Percentiles rank a stretch among this genome's conserved stretches.
Conservation (phyloP, 2,888 invertebrate species). For the Ophioninae sp. region DNA sequence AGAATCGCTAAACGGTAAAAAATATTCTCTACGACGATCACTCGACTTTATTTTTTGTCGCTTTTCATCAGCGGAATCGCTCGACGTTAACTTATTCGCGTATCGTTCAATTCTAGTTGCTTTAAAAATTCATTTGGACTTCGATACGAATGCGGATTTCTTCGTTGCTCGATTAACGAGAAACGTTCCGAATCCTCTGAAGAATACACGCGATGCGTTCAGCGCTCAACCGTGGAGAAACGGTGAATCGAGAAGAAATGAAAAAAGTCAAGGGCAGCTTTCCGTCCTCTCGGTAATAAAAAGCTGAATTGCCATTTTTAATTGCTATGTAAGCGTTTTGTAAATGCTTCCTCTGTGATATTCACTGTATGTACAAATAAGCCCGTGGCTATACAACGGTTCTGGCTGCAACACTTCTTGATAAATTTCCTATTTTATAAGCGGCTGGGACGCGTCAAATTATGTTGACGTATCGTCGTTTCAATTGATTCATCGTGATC, state of each 20-base stretch:
- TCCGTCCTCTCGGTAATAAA: background rate
- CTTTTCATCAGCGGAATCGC: background rate
- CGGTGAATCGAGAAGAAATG: slow-evolving; percentile 4
- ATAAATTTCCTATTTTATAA: slow-evolving; percentile 24
- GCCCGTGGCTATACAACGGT: slow-evolving; percentile 30
- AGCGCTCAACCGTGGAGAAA: slow-evolving; percentile 1
- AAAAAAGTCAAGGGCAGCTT: background rate
- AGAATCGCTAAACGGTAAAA: background rate
- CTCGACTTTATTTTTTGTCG: too few species aligned
- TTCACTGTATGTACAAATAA: slow-evolving; percentile 39
- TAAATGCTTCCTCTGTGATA: slow-evolving; percentile 43
- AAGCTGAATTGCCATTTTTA: background rate
- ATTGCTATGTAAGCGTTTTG: slow-evolving; percentile 47
- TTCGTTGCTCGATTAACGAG: slow-evolving; percentile 1
- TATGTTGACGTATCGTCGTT: background rate
- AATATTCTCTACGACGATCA: background rate
- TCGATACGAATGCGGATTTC: background rate
- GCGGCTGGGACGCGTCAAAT: background rate
- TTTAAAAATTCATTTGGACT: background rate
- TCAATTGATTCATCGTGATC: background rate
- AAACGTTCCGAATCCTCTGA: background rate
- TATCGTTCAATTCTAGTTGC: too few species aligned
- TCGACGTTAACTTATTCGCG: background rate
- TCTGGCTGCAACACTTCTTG: slow-evolving; percentile 26
- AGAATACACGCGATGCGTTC: slow-evolving; percentile 20